Percentiles rank a stretch among this genome's conserved stretches.
phyloP scores from a whole-genome alignment of 2,797 vertebrate species.

The Halcyon chelicuti region DNA sequence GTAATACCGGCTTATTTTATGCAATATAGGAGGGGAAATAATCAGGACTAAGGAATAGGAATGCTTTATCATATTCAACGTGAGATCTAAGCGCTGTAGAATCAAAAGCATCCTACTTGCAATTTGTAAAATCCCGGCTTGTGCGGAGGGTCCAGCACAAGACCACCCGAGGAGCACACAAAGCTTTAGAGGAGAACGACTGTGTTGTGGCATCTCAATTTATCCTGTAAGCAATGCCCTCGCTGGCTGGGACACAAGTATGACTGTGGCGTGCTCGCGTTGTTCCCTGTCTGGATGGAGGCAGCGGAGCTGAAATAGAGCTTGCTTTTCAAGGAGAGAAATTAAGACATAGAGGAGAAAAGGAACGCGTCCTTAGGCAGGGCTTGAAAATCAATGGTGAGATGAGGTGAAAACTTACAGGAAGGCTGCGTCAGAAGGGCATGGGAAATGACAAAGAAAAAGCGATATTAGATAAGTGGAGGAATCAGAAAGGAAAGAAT shows the following conservation, averaged over 20 bases:
- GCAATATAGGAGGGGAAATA: background rate
- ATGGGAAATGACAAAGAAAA: slow-evolving; percentile 45
- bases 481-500: background rate
- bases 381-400: slow-evolving; percentile 62
- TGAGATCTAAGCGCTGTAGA: background rate
- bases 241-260: background rate
- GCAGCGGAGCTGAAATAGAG: slow-evolving; percentile 38
- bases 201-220: slow-evolving; percentile 15
- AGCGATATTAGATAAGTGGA: background rate
- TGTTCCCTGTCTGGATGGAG: slow-evolving; percentile 26
- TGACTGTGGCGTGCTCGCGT: background rate
- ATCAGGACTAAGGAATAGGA: background rate
- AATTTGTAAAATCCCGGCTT: background rate
- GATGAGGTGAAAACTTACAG: slow-evolving; percentile 51
- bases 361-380: slow-evolving; percentile 30
- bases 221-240: background rate
- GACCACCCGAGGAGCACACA: background rate
- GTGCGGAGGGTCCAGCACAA: background rate
- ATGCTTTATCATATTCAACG: background rate
- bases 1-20: slow-evolving; percentile 26
- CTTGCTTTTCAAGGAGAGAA: slow-evolving; percentile 40
- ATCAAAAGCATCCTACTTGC: background rate
- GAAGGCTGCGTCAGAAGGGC: slow-evolving; percentile 1
- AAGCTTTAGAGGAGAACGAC: background rate
- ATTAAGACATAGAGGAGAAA: slow-evolving; percentile 47